Conservation (phyloP, 2,888 invertebrate genomes). For the Eupithecia pulchellata region DNA sequence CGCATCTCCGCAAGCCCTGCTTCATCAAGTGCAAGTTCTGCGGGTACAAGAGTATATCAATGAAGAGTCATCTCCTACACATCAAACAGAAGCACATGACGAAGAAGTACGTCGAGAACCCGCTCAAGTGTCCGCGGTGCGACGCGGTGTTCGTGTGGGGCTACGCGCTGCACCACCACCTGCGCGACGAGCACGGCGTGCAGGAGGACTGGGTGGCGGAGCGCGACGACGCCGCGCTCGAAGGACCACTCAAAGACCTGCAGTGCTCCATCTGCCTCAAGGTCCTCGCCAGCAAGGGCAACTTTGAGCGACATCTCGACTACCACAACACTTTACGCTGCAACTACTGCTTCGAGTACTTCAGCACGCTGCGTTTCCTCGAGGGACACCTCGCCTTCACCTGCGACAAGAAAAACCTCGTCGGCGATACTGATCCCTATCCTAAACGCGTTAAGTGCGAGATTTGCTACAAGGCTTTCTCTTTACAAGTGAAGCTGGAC, state of each 20-base stretch:
- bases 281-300: slow-evolving; percentile 77
- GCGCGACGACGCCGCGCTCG: slow-evolving; percentile 58
- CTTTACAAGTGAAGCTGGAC: slow-evolving; percentile 79
- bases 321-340: slow-evolving; percentile 80
- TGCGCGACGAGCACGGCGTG: slow-evolving; percentile 72
- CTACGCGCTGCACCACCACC: slow-evolving; percentile 75
- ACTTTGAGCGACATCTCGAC: slow-evolving; percentile 79
- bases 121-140: slow-evolving; percentile 74
- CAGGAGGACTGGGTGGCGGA: slow-evolving; percentile 79
- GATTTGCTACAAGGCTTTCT: slow-evolving; percentile 80
- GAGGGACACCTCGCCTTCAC: slow-evolving; percentile 78
- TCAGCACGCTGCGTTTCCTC: slow-evolving; percentile 73
- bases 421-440: slow-evolving; percentile 76
- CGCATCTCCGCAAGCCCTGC: slow-evolving; percentile 74
- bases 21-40: slow-evolving; percentile 82
- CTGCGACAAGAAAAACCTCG: slow-evolving; percentile 75
- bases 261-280: slow-evolving; percentile 81
- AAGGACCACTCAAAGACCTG: slow-evolving; percentile 73
- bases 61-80: slow-evolving; percentile 73
- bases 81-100: slow-evolving; percentile 71
- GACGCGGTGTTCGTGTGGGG: slow-evolving; percentile 73
- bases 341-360: slow-evolving; percentile 81
- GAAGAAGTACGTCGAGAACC: slow-evolving; percentile 72
- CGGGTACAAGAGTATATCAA: slow-evolving; percentile 73
- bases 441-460: slow-evolving; percentile 77